Percentiles rank a stretch among this genome's conserved stretches.
These are phyloP conservation scores for Diplosoma virens DNA, from an alignment of 23 tunicate genomes.

Conservation along the genomic window DNA sequence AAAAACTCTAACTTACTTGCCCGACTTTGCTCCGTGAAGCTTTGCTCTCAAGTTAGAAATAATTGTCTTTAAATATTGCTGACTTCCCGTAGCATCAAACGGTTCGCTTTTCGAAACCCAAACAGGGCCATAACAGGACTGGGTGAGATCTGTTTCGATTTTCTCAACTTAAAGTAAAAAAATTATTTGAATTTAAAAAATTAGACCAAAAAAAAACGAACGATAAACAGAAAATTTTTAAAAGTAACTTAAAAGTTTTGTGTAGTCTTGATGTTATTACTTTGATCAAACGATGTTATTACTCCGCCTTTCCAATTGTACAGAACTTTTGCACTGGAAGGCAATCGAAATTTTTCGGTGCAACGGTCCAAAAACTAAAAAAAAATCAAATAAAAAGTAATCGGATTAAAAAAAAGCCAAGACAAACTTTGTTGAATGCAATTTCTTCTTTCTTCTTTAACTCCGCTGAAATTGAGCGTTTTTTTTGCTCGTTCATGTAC, in stretches of 20 bases:
- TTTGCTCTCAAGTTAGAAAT: constrained; percentile 26
- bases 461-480: not conserved
- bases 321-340: constrained; percentile 17
- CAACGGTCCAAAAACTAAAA: constrained; percentile 56
- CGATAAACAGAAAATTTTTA: too few relatives aligned
- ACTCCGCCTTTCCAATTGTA: constrained; percentile 44
- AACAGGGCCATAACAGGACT: constrained; percentile 51
- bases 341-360: constrained; percentile 25
- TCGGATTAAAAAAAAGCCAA: not conserved
- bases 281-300: too few relatives aligned
- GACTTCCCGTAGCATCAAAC: constrained; percentile 52
- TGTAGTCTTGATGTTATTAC: too few relatives aligned
- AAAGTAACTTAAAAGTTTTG: too few relatives aligned
- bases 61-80: constrained; percentile 24
- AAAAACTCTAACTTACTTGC: constrained; percentile 61
- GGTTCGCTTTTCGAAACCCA: constrained; percentile 71
- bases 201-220: too few relatives aligned
- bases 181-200: not conserved
- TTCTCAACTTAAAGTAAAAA: constrained; percentile 42
- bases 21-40: constrained; percentile 45
- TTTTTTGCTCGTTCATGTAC: constrained; percentile 15
- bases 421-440: not conserved
- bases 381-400: too few relatives aligned
- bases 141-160: constrained; percentile 33
- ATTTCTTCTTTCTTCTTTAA: not conserved